Evolutionary conservation across 2,113 vertebrate genomes (phyloP).

Genomic region (Oncorhynchus keta): DNA sequence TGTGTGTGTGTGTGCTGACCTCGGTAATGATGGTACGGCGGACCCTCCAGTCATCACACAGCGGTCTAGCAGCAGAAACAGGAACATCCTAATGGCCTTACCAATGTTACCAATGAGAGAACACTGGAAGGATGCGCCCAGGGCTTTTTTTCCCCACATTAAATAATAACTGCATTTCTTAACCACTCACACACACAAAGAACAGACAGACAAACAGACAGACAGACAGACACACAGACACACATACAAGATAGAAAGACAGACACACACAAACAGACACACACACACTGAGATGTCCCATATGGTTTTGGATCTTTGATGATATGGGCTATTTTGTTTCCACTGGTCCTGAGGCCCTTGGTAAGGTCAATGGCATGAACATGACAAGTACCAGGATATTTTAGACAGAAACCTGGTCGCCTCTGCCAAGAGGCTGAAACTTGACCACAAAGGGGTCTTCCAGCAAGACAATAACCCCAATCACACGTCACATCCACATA

Average conservation of each 20-base stretch:
- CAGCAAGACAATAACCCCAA: too few relatives aligned
- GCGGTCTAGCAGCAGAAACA: constrained; percentile 33
- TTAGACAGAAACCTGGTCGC: too few relatives aligned
- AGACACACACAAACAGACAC: too few relatives aligned
- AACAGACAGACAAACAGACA: too few relatives aligned
- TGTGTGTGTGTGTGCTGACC: constrained; percentile 21
- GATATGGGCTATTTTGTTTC: background rate
- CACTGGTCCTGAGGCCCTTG: background rate
- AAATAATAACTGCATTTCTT: background rate
- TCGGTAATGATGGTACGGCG: constrained; percentile 43
- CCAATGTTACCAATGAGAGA: background rate
- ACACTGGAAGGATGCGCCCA: background rate
- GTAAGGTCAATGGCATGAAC: too few relatives aligned
- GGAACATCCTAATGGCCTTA: constrained; percentile 1
- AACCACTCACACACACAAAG: too few relatives aligned
- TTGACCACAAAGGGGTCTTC: too few relatives aligned
- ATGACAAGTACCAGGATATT: too few relatives aligned
- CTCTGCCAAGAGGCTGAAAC: too few relatives aligned
- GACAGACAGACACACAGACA: too few relatives aligned
- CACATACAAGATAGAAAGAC: too few relatives aligned
- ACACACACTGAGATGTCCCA: background rate
- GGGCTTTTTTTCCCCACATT: background rate
- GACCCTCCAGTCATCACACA: constrained; percentile 41
- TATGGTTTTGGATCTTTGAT: background rate
- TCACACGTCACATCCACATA: too few relatives aligned